Evolutionary conservation across 2,797 vertebrate species (phyloP).

Genomic region (Cheracebus regulus): DNA sequence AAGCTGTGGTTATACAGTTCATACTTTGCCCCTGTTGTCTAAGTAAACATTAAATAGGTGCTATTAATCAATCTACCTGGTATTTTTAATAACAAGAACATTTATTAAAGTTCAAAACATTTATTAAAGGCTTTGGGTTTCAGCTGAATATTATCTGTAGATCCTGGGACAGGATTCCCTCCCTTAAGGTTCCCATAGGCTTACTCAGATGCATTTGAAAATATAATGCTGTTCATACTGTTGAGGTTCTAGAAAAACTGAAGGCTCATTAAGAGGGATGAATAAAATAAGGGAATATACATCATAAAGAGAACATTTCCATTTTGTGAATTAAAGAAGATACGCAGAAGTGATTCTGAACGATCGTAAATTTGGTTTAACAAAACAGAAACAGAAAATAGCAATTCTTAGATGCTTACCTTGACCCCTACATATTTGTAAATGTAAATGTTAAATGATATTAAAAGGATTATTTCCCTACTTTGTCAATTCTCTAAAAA

Average conservation of each 20-base stretch:
- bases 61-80: neutral
- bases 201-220: neutral
- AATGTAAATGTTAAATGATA: neutral
- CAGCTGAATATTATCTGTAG: neutral
- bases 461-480: neutral
- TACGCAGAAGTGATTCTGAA: neutral
- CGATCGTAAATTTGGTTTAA: neutral
- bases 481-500: neutral
- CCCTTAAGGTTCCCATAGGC: neutral
- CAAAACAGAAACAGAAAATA: neutral
- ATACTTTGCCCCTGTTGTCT: neutral
- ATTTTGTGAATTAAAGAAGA: neutral
- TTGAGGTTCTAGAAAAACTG: neutral
- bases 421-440: neutral
- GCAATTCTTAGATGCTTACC: neutral
- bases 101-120: neutral
- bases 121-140: neutral
- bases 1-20: neutral
- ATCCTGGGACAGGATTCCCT: neutral
- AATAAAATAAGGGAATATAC: neutral
- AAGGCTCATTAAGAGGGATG: neutral
- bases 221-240: neutral
- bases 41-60: neutral
- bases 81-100: neutral
- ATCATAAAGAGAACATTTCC: neutral